These are phyloP conservation scores for Betta splendens DNA, from an alignment of 2,797 vertebrate genomes.

Conservation along the genomic window DNA sequence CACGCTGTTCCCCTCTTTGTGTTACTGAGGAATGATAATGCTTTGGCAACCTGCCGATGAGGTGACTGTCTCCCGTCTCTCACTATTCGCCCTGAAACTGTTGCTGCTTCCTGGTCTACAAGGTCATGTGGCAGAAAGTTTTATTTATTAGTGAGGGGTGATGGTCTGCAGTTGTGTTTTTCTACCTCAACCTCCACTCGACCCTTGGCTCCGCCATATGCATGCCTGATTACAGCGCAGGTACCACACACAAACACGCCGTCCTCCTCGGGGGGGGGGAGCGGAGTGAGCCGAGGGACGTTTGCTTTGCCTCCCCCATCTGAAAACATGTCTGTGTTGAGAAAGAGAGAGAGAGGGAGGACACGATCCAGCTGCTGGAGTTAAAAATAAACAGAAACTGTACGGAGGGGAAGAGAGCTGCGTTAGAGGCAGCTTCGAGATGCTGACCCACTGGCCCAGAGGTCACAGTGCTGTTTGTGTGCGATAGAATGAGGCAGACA, in stretches of 20 bases:
- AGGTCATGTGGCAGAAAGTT: background rate
- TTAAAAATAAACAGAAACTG: conserved; percentile 73
- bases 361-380: conserved; percentile 64
- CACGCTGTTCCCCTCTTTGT: conserved; percentile 2
- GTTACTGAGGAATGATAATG: background rate
- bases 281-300: conserved; percentile 45
- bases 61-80: too few species aligned
- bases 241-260: conserved; percentile 13
- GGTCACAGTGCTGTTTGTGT: conserved; percentile 41
- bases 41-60: background rate
- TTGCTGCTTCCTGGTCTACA: background rate
- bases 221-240: background rate
- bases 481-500: background rate
- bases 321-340: conserved; percentile 39
- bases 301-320: conserved; percentile 60
- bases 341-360: conserved; percentile 40
- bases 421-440: conserved; percentile 51
- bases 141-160: background rate
- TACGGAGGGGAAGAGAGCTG: conserved; percentile 54
- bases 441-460: conserved; percentile 38
- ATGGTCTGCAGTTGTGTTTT: background rate
- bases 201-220: background rate
- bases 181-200: background rate
- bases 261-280: conserved; percentile 12
- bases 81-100: too few species aligned